Evolutionary conservation across 2,113 vertebrate genomes (phyloP), one percentile per base, ranked within the genome.

Genomic region (Carlito syrichta): DNA sequence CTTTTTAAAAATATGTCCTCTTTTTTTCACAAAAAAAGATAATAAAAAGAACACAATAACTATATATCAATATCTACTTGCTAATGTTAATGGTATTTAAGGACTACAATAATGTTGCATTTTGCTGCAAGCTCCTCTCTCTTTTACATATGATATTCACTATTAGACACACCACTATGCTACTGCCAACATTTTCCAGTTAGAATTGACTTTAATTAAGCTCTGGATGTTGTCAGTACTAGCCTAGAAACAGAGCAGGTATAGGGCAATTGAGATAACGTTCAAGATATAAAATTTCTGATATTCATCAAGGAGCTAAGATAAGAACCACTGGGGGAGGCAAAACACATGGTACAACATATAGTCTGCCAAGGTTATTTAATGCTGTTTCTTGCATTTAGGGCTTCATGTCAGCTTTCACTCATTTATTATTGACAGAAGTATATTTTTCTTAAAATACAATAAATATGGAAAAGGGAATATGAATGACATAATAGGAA

Each of bases 171-270:
- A 89, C 11, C 83, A 32, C 54, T 79, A 76, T 22, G 78, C 13
- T 69, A 93, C 93, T 90, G 73, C 8, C 81, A 91, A 79, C 2
- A 74, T 69, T 79, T 30, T n/a, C 40, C 52, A 90, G 71, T 96
- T 79, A 96, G 82, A 84, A 62, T 88, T 77, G 62, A 91, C 45
- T 62, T 48, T 95, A 89, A 93, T 73, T 76, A 96, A 89, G 14
- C 62, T 91, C 60, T 94, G 9, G 38, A 48, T 77, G 32, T 76
- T 77, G 27, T 79, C 83, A 84, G 73, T 22, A 63, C 20, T 27
- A 69, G 62, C 27, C 38, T 68, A 94, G 20, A 8, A 19, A 13
- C 71, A 45, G 16, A 77, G 4, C 5, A 94, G 38, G 19, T 91
- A 69, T 52, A 82, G 27, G 14, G 32, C 56, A 90, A 76, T 22